A percentile compares a stretch with the other conserved stretches of the same genome.
These are phyloP conservation scores for Anguilla obscura DNA, from an alignment of 2,797 vertebrate genomes.

Conservation along the genomic window DNA sequence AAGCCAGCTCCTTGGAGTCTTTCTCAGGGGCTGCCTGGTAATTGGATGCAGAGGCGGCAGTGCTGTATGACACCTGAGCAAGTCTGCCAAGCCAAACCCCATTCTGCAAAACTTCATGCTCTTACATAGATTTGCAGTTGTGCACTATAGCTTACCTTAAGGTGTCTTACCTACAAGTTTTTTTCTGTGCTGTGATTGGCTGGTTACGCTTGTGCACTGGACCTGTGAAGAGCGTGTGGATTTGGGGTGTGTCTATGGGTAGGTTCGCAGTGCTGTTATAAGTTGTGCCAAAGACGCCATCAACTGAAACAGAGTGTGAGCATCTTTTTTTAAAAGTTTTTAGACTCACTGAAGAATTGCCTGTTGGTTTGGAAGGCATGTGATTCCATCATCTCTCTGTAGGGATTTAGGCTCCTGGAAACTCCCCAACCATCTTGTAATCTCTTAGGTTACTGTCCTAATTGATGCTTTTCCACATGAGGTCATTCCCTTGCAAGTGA, in stretches of 20 bases:
- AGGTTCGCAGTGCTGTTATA: not conserved
- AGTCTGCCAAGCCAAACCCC: not conserved
- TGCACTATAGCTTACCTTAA: not conserved
- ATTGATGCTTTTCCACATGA: not conserved
- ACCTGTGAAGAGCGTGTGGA: not conserved
- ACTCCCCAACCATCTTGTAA: not conserved
- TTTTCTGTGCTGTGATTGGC: not conserved
- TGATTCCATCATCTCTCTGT: not conserved
- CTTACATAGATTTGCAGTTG: not conserved
- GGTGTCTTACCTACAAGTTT: not conserved
- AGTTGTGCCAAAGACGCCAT: not conserved
- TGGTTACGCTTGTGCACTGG: not conserved
- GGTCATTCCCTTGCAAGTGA: not conserved
- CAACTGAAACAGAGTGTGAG: not conserved
- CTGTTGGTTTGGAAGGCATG: not conserved
- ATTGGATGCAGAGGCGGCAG: not conserved
- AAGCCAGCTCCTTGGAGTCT: conserved; percentile 5
- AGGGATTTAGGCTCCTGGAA: not conserved
- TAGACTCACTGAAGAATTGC: not conserved
- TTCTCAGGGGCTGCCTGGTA: conserved; percentile 13
- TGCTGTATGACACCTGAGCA: not conserved
- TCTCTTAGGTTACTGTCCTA: not conserved
- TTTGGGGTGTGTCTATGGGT: not conserved
- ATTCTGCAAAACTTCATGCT: not conserved
- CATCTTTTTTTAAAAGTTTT: not conserved